phyloP scores from a whole-genome alignment of 2,888 invertebrate genomes.

The Melieria picta region DNA sequence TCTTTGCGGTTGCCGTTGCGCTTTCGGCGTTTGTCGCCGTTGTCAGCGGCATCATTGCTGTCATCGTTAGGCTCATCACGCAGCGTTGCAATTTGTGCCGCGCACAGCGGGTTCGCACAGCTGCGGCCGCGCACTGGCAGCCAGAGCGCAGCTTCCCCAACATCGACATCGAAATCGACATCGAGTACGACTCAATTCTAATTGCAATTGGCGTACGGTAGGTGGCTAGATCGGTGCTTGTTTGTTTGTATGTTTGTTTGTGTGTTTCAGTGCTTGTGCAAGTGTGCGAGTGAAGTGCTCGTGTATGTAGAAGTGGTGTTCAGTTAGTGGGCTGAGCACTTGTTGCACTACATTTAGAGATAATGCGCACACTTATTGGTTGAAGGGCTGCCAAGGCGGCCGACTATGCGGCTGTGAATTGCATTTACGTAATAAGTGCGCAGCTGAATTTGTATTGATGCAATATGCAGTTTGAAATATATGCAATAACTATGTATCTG shows the following conservation, averaged over 20 bases:
- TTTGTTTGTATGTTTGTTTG: not conserved
- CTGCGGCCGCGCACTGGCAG: not conserved
- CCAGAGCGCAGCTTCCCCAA: not conserved
- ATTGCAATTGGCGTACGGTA: not conserved
- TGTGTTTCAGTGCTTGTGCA: not conserved
- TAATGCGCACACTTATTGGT: no score
- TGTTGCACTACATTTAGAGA: no score
- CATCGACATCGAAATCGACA: not conserved
- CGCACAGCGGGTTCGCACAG: not conserved
- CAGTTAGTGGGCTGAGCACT: no score
- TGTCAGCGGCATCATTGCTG: not conserved
- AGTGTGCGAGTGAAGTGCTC: not conserved
- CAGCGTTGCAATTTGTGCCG: conserved; percentile 4
- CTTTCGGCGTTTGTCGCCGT: not conserved
- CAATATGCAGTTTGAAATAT: no score
- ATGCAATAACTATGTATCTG: no score
- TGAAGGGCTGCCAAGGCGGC: no score
- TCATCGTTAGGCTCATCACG: conserved; percentile 11
- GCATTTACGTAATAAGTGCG: no score
- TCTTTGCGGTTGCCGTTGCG: not conserved
- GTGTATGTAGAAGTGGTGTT: not conserved
- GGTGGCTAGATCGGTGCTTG: no score
- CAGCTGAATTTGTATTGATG: no score
- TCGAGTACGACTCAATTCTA: not conserved
- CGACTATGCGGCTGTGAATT: no score